Conservation (phyloP, 2,888 invertebrate genomes). For the Allophyes oxyacanthae region DNA sequence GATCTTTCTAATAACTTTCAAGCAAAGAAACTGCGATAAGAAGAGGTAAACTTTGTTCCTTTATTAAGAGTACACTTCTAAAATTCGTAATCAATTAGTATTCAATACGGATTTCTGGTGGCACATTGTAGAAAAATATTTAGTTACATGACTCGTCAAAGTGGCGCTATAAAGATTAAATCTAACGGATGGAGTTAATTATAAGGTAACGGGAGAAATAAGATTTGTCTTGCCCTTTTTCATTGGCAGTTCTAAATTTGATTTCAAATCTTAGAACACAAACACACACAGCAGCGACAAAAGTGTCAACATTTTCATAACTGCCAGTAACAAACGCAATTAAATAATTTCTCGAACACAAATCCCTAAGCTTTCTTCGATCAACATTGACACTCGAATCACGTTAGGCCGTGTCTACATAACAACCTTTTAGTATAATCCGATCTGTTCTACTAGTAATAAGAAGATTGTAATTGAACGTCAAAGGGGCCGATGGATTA, state of each 20-base stretch:
- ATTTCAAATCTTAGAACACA: background rate
- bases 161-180: constrained; percentile 6
- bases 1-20: constrained; percentile 51
- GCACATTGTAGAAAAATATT: constrained; percentile 14
- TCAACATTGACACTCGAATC: constrained; percentile 66
- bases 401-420: constrained; percentile 78
- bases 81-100: constrained; percentile 52
- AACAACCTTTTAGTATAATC: constrained; percentile 84
- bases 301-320: constrained; percentile 12
- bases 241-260: background rate
- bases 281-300: background rate
- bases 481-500: constrained; percentile 80
- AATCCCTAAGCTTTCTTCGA: constrained; percentile 53
- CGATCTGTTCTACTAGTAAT: constrained; percentile 73
- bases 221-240: background rate
- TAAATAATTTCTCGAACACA: constrained; percentile 30
- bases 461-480: constrained; percentile 83
- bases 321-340: constrained; percentile 5
- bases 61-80: constrained; percentile 42
- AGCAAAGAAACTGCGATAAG: constrained; percentile 52
- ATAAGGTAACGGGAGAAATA: background rate
- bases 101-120: constrained; percentile 28
- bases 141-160: constrained; percentile 22
- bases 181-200: background rate
- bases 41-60: constrained; percentile 47